Evolutionary conservation across 2,797 vertebrate species (phyloP), one percentile per base, ranked within the genome.

Genomic region (Sardinella longiceps): DNA sequence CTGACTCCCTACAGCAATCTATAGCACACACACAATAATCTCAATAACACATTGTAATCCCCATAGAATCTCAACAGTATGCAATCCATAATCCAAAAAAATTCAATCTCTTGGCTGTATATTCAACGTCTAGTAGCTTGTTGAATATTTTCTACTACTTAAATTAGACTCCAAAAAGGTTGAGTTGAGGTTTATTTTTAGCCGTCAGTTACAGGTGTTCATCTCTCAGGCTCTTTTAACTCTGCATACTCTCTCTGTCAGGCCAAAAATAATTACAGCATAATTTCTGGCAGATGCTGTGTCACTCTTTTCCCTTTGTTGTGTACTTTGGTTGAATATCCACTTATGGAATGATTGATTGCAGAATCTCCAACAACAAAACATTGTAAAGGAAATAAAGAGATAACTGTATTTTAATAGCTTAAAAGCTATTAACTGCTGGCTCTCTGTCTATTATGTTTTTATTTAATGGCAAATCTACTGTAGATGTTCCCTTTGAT

Each of bases 241-340:
- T 77, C 70, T 77, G 33, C 70, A 74, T 77, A 43, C 70, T 77
- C 70, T 77, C 70, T 46, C 83, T 80, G 33, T 81, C 58, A 82
- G 77, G 51, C 81, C 83, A 80, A 81, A 85, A 87, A 80, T 48
- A 77, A 7, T 20, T 23, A 39, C 83, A n/a, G 81, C 43, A 28
- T 74, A 87, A 85, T 89, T 86, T 88, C 58, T 81, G 56, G 80
- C 81, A 84, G 25, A 84, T 80, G 83, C 63, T 39, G 56, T 53
- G 86, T 23, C 33, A 20, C 37, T 43, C 37, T 20, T 43, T 43
- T 33, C 6, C 20, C 70, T 66, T 12, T 37, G 39, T 53, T 85
- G 37, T 83, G 23, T 74, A 37, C 85, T 83, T n/a, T 86, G 85
- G 37, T 20, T 43, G 86, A 82, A 5, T 46, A 37, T 84, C 85